phyloP scores from a whole-genome alignment of 2,888 invertebrate genomes.

The Tipula unca region DNA sequence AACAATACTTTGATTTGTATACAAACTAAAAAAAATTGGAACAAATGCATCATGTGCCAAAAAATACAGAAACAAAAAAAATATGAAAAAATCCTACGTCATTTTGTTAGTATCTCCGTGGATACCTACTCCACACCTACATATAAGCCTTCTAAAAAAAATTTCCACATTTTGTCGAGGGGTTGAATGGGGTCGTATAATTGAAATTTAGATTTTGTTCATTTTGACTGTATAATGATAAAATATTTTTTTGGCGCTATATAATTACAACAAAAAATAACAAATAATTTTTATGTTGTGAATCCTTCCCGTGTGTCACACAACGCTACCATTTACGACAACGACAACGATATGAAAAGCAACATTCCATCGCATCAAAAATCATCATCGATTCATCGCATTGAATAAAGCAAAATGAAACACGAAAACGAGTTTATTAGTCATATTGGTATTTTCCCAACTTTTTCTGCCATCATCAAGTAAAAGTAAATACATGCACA shows the following conservation, averaged over 20 bases:
- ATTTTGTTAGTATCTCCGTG: neutral
- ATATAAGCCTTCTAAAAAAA: neutral
- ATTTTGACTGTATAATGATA: neutral
- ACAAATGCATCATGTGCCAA: neutral
- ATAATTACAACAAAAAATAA: neutral
- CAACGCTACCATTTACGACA: neutral
- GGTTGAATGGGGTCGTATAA: no score
- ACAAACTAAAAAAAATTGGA: neutral
- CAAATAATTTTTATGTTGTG: neutral
- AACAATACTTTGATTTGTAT: neutral
- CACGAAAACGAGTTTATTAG: neutral
- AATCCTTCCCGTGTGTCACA: neutral
- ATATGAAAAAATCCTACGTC: neutral
- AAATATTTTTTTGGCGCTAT: neutral
- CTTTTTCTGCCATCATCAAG: neutral
- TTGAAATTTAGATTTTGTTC: neutral
- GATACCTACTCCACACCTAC: neutral
- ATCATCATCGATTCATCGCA: neutral
- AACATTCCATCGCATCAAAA: neutral
- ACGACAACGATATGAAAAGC: neutral
- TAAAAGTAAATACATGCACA: neutral
- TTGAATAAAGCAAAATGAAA: neutral
- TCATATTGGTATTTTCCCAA: conserved; percentile 8
- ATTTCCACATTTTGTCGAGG: neutral
- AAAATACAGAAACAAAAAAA: neutral